Base-by-base conservation (phyloP, 2,113 vertebrate species). In the Pungitius pungitius region DNA sequence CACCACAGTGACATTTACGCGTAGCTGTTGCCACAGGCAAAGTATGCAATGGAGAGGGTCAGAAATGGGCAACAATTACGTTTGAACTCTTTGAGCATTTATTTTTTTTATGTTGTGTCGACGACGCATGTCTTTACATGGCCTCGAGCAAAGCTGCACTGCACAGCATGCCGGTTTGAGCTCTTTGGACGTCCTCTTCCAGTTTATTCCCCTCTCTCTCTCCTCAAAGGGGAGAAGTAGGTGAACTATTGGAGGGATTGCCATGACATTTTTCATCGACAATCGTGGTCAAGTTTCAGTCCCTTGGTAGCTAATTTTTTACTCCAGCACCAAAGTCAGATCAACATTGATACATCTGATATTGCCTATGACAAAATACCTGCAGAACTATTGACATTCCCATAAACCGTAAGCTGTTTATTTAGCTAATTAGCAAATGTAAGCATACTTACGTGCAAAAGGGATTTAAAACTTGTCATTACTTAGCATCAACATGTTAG, bases 1-100 rank as follows among this genome's bases (percentile, higher is more conserved):
- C n/a, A n/a, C n/a, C n/a, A n/a, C n/a, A n/a, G n/a, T n/a, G 51
- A 75, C 60, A 64, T 67, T 63, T 59, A 42, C 7, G 22, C 39
- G 51, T 49, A 65, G 33, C 15, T 52, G 56, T 14, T 68, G 63
- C 60, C 42, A 51, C 35, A 61, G 22, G 35, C n/a, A 55, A 65
- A 15, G 24, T 17, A 39, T n/a, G 20, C 14, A 14, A 18, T 47
- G n/a, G n/a, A n/a, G n/a, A 47, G 18, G 45, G 18, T 47, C 45
- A 9, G 45, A 47, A 20, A 8, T 20, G 18, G 45, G 8, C 17
- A 47, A 47, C 10, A n/a, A 47, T n/a, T 2, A 20, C 45, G 7
- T 47, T 47, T 20, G 18, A 20, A 47, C 6, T 18, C 8, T 47
- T 47, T 47, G 45, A 47, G 8, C 20, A 47, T 47, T 17, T 20